phyloP scores from a whole-genome alignment of 2,888 invertebrate genomes.

The Tipula unca region DNA sequence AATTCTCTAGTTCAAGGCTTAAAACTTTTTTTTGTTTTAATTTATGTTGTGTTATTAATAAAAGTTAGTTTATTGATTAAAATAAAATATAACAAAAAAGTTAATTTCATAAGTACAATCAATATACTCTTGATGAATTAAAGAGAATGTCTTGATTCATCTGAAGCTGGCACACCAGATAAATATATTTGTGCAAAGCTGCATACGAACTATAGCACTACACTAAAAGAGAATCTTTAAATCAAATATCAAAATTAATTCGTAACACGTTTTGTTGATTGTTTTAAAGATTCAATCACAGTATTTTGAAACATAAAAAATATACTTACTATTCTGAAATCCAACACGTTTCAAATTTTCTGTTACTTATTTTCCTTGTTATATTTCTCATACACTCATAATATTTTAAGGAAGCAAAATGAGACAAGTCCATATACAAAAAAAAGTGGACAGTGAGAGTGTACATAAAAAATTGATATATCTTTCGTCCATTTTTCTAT shows the following conservation, averaged over 20 bases:
- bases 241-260: neutral
- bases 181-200: too few species aligned
- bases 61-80: slow-evolving; percentile 3
- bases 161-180: neutral
- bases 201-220: too few species aligned
- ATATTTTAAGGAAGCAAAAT: neutral
- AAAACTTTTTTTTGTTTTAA: neutral
- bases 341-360: neutral
- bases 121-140: neutral
- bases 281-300: neutral
- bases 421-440: neutral
- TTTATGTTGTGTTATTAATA: neutral
- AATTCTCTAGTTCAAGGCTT: neutral
- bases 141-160: neutral
- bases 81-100: neutral
- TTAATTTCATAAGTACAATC: neutral
- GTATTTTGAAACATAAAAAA: neutral
- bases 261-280: neutral
- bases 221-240: neutral
- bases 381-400: neutral
- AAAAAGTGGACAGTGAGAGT: neutral
- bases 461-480: neutral
- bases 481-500: neutral
- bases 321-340: neutral
- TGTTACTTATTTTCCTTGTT: neutral